Base-by-base conservation (phyloP, 1,140 invertebrate species). In the Maniola jurtina region DNA sequence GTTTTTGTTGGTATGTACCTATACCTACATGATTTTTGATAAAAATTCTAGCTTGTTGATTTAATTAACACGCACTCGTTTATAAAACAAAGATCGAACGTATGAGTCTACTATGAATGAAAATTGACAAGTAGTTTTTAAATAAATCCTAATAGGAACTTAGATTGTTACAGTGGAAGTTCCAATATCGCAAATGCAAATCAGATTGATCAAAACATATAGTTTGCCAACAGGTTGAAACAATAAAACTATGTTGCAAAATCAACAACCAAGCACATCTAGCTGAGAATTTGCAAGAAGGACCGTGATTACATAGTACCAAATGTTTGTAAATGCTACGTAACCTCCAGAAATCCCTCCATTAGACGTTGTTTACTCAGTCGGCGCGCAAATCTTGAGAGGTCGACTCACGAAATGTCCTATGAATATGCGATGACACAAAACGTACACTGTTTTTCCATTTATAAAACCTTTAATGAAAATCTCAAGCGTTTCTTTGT, bases 381-480 rank as follows among this genome's bases (percentile, higher is more conserved):
- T 70, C 78, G 76, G 80, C 81, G 83, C 77, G 64, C 68, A 70
- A 70, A 70, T 70, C 68, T 70, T 70, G 68, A 70, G 84, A 86
- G 85, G 87, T 86, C 83, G 85, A 83, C 80, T 88, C 84, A 89
- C 84, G 85, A 89, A 89, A 89, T 86, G 81, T 83, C 80, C 85
- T 82, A 89, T 89, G 87, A 89, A 89, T 89, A 89, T 88, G 85
- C 85, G 87, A 89, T 89, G 85, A 84, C 87, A 89, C 84, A 88
- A 84, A 86, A 83, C 80, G 84, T 88, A 89, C 87, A 88, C 81
- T 84, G 82, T 89, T 86, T 89, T 89, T 89, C 87, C 87, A 89
- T 89, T 70, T 70, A 89, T 89, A 81, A 80, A 70, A 81, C 48
- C 76, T 77, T 75, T 89, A 89, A 87, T 89, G 86, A 87, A 85